Percentiles rank a stretch among this genome's conserved stretches.
Conservation (phyloP, 2,113 vertebrate genomes). For the Vombatus ursinus region DNA sequence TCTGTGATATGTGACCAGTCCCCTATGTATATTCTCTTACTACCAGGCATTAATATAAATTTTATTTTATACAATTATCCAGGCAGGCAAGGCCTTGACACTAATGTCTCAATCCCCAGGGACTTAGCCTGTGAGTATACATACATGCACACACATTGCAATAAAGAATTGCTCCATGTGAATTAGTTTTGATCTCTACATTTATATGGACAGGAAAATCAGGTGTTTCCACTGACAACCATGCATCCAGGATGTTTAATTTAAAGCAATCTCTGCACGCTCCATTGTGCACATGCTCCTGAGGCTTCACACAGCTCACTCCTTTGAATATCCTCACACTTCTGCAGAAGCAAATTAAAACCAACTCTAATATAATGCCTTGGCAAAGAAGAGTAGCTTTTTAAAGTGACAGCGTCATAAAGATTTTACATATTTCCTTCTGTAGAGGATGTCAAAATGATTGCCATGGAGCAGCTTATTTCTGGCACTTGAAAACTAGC, state of each 20-base stretch:
- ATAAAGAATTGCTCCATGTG: slow-evolving; percentile 76
- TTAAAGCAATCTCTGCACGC: slow-evolving; percentile 44
- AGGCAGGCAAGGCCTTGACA: slow-evolving; percentile 74
- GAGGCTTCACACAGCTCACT: neutral
- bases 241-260: slow-evolving; percentile 44
- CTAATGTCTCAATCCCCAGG: slow-evolving; percentile 73
- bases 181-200: slow-evolving; percentile 68
- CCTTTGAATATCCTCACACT: slow-evolving; percentile 44
- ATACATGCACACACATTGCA: slow-evolving; percentile 44
- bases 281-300: slow-evolving; percentile 3
- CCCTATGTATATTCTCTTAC: slow-evolving; percentile 76
- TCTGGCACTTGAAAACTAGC: slow-evolving; percentile 40
- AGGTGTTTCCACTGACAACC: slow-evolving; percentile 61
- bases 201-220: slow-evolving; percentile 64
- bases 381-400: slow-evolving; percentile 41
- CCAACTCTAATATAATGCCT: slow-evolving; percentile 58
- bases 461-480: slow-evolving; percentile 24
- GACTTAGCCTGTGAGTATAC: slow-evolving; percentile 62
- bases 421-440: slow-evolving; percentile 37
- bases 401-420: slow-evolving; percentile 54
- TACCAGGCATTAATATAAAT: slow-evolving; percentile 72
- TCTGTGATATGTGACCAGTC: slow-evolving; percentile 77
- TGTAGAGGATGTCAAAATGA: slow-evolving; percentile 55
- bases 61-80: slow-evolving; percentile 80
- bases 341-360: slow-evolving; percentile 59